Percentiles rank a stretch among this genome's conserved stretches.
phyloP scores from a whole-genome alignment of 2,888 invertebrate genomes.

The Elmis aenea region DNA sequence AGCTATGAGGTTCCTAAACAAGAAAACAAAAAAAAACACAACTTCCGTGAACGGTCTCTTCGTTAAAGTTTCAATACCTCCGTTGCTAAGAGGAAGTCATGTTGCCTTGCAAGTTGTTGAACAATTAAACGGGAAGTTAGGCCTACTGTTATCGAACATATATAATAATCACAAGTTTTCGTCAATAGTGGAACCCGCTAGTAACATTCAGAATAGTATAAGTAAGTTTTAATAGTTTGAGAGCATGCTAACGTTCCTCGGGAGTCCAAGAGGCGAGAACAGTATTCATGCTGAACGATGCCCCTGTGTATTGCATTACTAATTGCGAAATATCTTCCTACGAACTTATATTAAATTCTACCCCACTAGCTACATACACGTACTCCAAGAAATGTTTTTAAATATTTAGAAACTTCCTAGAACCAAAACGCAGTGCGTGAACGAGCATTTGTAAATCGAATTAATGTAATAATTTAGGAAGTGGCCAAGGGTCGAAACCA shows the following conservation, averaged over 20 bases:
- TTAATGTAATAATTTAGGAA: constrained; percentile 9
- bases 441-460: constrained; percentile 4
- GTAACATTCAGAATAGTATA: constrained; percentile 23
- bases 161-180: too few species aligned
- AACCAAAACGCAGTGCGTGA: constrained; percentile 18
- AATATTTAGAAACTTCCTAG: constrained; percentile 16
- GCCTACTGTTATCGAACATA: too few species aligned
- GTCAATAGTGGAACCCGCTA: constrained; percentile 15
- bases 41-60: neutral
- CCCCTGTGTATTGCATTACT: constrained; percentile 37
- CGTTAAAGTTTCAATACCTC: neutral
- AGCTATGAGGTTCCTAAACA: constrained; percentile 1
- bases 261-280: constrained; percentile 31
- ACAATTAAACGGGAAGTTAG: too few species aligned
- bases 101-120: too few species aligned
- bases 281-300: constrained; percentile 33
- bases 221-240: constrained; percentile 35
- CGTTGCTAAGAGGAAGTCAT: too few species aligned
- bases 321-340: constrained; percentile 33
- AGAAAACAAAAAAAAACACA: neutral
- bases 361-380: too few species aligned
- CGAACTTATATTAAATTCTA: too few species aligned
- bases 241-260: constrained; percentile 31
- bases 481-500: constrained; percentile 20
- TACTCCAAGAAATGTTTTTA: too few species aligned